Evolutionary conservation across 2,113 vertebrate genomes (phyloP).

Genomic region (Sceloporus tristichus): DNA sequence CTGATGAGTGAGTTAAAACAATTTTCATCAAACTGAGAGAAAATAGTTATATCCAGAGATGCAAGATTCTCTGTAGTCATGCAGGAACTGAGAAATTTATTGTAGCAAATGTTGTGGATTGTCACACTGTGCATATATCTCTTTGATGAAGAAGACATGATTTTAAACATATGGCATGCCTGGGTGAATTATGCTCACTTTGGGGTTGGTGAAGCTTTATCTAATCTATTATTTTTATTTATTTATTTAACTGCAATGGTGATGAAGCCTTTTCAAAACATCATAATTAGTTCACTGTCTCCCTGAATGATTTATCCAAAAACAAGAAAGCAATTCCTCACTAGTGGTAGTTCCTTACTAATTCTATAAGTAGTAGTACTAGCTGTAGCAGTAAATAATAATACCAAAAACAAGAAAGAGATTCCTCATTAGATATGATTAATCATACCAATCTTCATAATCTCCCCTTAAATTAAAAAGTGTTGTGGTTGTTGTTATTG

Average conservation of each 20-base stretch:
- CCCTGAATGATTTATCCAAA: neutral
- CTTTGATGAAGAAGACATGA: neutral
- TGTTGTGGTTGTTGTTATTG: too few species aligned
- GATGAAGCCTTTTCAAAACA: constrained; percentile 10
- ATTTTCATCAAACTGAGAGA: neutral
- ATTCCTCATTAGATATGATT: too few species aligned
- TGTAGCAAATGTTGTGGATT: neutral
- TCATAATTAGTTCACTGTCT: constrained; percentile 1
- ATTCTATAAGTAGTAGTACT: too few species aligned
- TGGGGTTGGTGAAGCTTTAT: neutral
- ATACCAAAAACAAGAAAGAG: too few species aligned
- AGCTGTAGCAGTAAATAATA: too few species aligned
- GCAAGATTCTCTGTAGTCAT: neutral
- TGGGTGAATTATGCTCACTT: neutral
- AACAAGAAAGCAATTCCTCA: neutral
- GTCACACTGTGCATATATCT: neutral
- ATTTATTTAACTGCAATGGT: neutral
- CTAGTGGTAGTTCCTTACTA: too few species aligned
- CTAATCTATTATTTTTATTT: constrained; percentile 1
- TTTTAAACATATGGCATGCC: constrained; percentile 17
- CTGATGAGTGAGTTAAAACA: neutral
- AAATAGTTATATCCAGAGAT: neutral
- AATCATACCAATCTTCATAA: too few species aligned
- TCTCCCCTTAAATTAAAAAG: too few species aligned
- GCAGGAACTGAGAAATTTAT: constrained; percentile 7